A percentile compares a stretch with the other conserved stretches of the same genome.
Conservation (phyloP, 2,888 invertebrate species). For the Acronicta aceris region DNA sequence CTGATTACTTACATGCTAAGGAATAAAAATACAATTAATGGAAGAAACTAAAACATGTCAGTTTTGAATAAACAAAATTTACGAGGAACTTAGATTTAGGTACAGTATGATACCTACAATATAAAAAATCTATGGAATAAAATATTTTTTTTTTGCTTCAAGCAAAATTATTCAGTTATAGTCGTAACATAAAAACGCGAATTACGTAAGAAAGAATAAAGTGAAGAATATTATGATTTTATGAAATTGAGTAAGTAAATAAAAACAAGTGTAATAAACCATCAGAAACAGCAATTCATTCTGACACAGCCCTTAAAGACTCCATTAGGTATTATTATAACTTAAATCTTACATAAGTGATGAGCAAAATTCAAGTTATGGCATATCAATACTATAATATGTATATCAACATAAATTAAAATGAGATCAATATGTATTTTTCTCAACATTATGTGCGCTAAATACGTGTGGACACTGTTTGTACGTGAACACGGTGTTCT, state of each 20-base stretch:
- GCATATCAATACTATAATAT: slow-evolving; percentile 82
- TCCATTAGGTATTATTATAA: slow-evolving; percentile 62
- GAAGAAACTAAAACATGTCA: slow-evolving; percentile 77
- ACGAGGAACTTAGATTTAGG: slow-evolving; percentile 62
- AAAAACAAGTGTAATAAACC: slow-evolving; percentile 48
- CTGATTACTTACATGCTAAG: slow-evolving; percentile 77
- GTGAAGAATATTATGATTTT: slow-evolving; percentile 22
- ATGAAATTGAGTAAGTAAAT: slow-evolving; percentile 45
- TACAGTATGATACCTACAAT: slow-evolving; percentile 40
- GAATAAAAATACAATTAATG: slow-evolving; percentile 75
- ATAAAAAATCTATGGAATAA: slow-evolving; percentile 40
- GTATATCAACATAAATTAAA: slow-evolving; percentile 80
- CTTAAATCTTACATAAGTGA: slow-evolving; percentile 72
- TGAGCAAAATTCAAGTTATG: slow-evolving; percentile 81
- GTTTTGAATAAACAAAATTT: slow-evolving; percentile 64
- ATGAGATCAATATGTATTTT: slow-evolving; percentile 84
- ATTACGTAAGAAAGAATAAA: slow-evolving; percentile 21
- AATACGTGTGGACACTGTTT: slow-evolving; percentile 39
- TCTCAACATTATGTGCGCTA: slow-evolving; percentile 54
- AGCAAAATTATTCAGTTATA: slow-evolving; percentile 34
- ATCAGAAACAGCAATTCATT: slow-evolving; percentile 64
- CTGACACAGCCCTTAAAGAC: slow-evolving; percentile 72
- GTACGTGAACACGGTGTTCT: slow-evolving; percentile 11
- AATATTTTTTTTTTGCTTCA: slow-evolving; percentile 42
- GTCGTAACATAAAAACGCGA: slow-evolving; percentile 34